phyloP scores from a whole-genome alignment of 2,888 invertebrate species.

The Nephrotoma appendiculata region DNA sequence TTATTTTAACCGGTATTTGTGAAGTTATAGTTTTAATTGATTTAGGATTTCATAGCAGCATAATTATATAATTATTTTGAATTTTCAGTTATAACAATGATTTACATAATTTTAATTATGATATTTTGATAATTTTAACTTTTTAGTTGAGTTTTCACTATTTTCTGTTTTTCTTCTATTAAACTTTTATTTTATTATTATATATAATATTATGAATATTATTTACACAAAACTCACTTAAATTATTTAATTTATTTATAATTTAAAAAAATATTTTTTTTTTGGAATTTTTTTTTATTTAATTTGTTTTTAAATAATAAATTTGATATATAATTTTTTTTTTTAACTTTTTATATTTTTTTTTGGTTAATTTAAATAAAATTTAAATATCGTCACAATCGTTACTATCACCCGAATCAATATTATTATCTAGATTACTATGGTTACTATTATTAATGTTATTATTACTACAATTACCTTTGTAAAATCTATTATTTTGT shows the following conservation, averaged over 20 bases:
- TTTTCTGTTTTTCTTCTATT: not conserved
- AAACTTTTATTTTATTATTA: not conserved
- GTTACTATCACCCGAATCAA: constrained; percentile 9
- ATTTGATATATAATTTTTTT: not conserved
- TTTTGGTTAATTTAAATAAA: constrained; percentile 8
- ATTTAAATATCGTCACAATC: constrained; percentile 13
- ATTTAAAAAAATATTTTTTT: constrained; percentile 2
- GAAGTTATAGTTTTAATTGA: too few relatives aligned
- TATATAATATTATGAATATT: not conserved
- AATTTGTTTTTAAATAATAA: not conserved
- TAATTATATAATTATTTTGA: too few relatives aligned
- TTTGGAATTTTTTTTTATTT: not conserved
- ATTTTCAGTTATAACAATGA: too few relatives aligned
- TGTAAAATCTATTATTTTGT: constrained; percentile 12
- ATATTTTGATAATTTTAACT: too few relatives aligned
- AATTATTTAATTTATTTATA: not conserved
- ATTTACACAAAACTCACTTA: not conserved
- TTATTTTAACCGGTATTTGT: too few relatives aligned
- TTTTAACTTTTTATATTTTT: not conserved
- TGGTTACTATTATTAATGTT: constrained; percentile 10
- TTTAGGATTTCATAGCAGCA: too few relatives aligned
- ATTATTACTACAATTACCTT: constrained; percentile 6
- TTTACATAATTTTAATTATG: too few relatives aligned
- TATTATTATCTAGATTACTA: constrained; percentile 9
- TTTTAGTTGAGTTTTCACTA: not conserved